Base-by-base conservation (phyloP, 2,888 invertebrate genomes). In the Linnaemya tessellans region DNA sequence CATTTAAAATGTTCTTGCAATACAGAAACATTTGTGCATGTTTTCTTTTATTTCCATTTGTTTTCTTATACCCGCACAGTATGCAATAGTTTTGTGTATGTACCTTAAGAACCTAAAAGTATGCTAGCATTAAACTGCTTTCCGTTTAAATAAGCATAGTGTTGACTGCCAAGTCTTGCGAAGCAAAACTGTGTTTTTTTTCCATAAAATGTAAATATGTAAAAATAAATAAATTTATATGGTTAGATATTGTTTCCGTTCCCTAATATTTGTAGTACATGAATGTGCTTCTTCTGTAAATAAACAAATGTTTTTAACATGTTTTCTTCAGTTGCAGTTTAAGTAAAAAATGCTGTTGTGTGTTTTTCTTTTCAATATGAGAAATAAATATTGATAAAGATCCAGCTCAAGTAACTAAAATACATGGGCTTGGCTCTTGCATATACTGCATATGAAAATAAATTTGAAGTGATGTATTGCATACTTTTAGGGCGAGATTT, bases 341-440 rank as follows among this genome's bases (percentile, higher is more conserved):
- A 64, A 85, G 71, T 74, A 64, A 77, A 81, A 71, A 84, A 54
- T 87, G 43, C 25, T 77, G 71, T 73, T 60, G 75, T 79, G 41
- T 79, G 58, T 43, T 71, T 13, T 2, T 18, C 11, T 20, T 73
- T 71, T 60, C 62, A 15, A 74, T 51, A 49, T 54, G 18, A 43
- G 62, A 62, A 38, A 65, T 80, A 56, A 49, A 80, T 80, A 80
- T 80, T 71, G 71, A 80, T 73, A 58, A 56, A 38, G 15, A 54
- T 13, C 25, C 51, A 51, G 35, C 60, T 56, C 54, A 75, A 56
- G 30, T 49, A 30, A 25, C 46, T 65, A 77, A 74, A 68, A 62
- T 84, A 87, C 77, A 88, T 86, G 88, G 25, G 30, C 11, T 88
- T 87, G 88, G 10, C 87, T 87, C 87, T 89, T 89, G 49, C n/a